Evolutionary conservation across 1,140 invertebrate genomes (phyloP), one percentile per base, ranked within the genome.

Genomic region (Drosophila prosaltans): DNA sequence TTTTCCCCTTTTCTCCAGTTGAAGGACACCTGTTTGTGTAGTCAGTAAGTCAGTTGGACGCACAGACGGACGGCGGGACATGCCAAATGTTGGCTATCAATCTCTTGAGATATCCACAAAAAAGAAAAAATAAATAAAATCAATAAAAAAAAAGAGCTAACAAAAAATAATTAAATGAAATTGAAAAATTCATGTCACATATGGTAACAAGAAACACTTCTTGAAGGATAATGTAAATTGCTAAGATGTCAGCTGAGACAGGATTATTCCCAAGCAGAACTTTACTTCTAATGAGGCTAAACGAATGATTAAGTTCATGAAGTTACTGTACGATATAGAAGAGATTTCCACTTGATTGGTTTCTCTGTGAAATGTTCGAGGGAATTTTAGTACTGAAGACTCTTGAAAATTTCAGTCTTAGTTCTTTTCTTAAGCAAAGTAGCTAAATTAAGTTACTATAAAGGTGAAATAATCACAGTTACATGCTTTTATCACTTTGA

Each of bases 11-110:
- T 36, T 36, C 6, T 7, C 32, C 3, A 36, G 1, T 36, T 76
- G 48, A 54, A 6, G 43, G 72, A 75, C 74, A 76, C 74, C 74
- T 76, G 74, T 76, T 76, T 75, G 57, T 45, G 32, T 61, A 54
- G 30, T 48, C 45, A 48, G 45, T 48, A 45, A 54, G 30, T 48
- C 45, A 48, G 16, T 48, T 48, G 45, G 45, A 48, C 45, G 6
- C 1, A 30, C 32, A 6, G 32, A 8, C 21, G 5, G 9, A 48
- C 21, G 6, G 21, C 6, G n/a, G 7, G 43, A 16, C 7, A 16
- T 21, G 16, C 21, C 6, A 48, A 48, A 48, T 16, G 45, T 51
- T 51, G 6, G 45, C 45, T 10, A 51, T 51, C 24, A 51, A 51
- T 51, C 45, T 51, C 45, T 51, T 51, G 3, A 26, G 21, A 2